Percentiles rank a stretch among this genome's conserved stretches.
Evolutionary conservation across 1,140 invertebrate genomes (phyloP).

Genomic region (Eufriesea mexicana): DNA sequence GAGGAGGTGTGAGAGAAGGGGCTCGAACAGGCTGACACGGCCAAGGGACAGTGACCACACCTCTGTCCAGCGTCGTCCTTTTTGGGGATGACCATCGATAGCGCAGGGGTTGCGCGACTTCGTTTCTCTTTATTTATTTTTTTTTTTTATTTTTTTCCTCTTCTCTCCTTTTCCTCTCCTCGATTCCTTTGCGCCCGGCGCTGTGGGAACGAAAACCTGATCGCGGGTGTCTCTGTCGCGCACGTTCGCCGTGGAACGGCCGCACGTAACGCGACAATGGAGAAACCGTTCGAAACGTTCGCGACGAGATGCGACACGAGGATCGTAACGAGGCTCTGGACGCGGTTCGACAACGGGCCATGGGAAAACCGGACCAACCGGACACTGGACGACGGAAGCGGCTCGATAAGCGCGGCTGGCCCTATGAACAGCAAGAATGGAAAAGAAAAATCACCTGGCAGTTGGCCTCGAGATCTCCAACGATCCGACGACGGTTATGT

Average conservation of each 20-base stretch:
- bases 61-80: constrained; percentile 60
- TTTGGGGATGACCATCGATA: constrained; percentile 77
- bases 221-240: constrained; percentile 66
- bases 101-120: constrained; percentile 70
- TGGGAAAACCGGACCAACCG: constrained; percentile 75
- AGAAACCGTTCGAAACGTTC: constrained; percentile 50
- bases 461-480: constrained; percentile 57
- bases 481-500: constrained; percentile 50
- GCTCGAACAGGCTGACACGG: not conserved
- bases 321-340: constrained; percentile 29
- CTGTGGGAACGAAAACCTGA: constrained; percentile 82
- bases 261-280: constrained; percentile 34
- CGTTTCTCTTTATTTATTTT: constrained; percentile 33
- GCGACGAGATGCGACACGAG: constrained; percentile 10
- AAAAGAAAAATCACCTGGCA: constrained; percentile 60
- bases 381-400: constrained; percentile 61
- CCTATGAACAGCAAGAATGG: constrained; percentile 38
- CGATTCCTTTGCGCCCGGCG: constrained; percentile 51
- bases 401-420: constrained; percentile 50
- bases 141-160: constrained; percentile 7
- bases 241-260: constrained; percentile 7
- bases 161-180: constrained; percentile 24
- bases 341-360: constrained; percentile 36
- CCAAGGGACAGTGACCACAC: constrained; percentile 64
- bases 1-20: constrained; percentile 51